Conservation (phyloP, 1,140 invertebrate species). For the Papilio polyxenes region DNA sequence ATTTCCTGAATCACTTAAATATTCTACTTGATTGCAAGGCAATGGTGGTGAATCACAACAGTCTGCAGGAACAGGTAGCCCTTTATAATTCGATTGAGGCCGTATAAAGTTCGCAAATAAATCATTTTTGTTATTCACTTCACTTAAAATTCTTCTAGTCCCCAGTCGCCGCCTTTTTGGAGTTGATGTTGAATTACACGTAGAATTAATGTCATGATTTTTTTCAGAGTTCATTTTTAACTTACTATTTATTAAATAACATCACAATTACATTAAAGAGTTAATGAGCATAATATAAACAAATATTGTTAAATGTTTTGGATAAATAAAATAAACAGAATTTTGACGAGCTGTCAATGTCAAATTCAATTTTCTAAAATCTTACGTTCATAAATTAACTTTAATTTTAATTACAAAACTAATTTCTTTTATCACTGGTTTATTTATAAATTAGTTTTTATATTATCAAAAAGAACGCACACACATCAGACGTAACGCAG, state of each 20-base stretch:
- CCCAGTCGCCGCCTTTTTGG: slow-evolving; percentile 66
- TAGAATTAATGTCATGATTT: slow-evolving; percentile 31
- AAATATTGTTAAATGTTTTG: neutral
- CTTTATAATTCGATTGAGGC: slow-evolving; percentile 36
- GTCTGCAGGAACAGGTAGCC: slow-evolving; percentile 25
- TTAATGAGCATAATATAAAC: neutral
- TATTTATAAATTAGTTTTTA: too few species aligned
- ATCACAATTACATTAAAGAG: neutral
- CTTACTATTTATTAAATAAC: neutral
- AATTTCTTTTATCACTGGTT: too few species aligned
- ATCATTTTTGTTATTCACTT: slow-evolving; percentile 43
- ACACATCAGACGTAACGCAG: too few species aligned
- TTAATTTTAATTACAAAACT: neutral
- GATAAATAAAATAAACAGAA: slow-evolving; percentile 2
- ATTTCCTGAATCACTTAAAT: slow-evolving; percentile 60
- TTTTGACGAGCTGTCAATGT: neutral
- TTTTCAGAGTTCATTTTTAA: slow-evolving; percentile 51
- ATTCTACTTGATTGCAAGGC: slow-evolving; percentile 74
- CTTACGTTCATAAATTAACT: neutral
- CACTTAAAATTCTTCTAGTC: slow-evolving; percentile 47
- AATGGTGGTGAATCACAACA: slow-evolving; percentile 67
- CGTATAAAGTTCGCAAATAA: slow-evolving; percentile 49
- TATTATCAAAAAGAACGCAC: too few species aligned
- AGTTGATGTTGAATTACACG: slow-evolving; percentile 53
- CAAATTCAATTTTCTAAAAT: neutral